Evolutionary conservation across 2,113 vertebrate genomes (phyloP).

Genomic region (Tragelaphus strepsiceros): DNA sequence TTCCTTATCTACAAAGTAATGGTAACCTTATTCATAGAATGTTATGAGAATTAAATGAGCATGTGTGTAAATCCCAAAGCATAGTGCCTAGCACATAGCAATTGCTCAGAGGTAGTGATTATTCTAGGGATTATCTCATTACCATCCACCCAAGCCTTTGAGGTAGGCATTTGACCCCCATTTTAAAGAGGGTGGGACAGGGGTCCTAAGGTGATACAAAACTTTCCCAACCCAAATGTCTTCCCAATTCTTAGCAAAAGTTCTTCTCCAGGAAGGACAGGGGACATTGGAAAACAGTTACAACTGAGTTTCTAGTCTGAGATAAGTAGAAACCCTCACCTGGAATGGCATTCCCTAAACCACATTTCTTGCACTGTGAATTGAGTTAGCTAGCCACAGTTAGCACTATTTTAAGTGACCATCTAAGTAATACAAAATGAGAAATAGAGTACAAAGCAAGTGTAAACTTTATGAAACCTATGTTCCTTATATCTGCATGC

Average conservation of each 20-base stretch:
- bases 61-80: background rate
- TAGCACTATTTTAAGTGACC: background rate
- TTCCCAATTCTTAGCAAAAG: background rate
- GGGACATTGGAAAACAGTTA: background rate
- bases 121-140: background rate
- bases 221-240: background rate
- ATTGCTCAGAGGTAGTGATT: background rate
- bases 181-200: background rate
- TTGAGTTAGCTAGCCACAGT: background rate
- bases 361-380: accelerated
- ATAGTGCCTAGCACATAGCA: background rate
- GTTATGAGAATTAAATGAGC: background rate
- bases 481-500: background rate
- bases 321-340: background rate
- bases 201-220: background rate
- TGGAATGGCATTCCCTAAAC: background rate
- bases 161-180: background rate
- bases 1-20: background rate
- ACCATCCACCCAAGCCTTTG: background rate
- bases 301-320: background rate
- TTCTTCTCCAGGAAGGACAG: background rate
- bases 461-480: background rate
- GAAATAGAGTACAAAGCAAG: background rate
- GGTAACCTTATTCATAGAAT: background rate
- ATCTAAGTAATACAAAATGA: background rate